These are phyloP conservation scores for Sanderia malayensis DNA, from an alignment of 30 jellyfish, hydroid and myxozoan species.

Conservation along the genomic window DNA sequence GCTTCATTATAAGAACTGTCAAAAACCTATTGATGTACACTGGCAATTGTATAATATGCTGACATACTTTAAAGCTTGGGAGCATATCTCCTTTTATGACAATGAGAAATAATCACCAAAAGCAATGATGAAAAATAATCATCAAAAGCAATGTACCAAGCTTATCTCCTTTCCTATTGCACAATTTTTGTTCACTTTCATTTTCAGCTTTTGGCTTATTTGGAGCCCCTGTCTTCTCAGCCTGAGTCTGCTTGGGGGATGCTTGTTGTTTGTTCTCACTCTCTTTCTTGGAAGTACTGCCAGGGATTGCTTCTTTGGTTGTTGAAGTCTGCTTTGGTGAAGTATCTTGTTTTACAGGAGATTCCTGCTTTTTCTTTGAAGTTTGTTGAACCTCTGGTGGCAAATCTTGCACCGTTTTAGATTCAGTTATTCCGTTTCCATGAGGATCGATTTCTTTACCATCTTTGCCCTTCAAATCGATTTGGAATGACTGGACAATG, in stretches of 20 bases:
- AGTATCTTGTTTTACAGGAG: not conserved
- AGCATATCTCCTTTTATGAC: too few species aligned
- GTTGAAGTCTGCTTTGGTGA: not conserved
- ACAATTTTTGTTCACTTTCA: not conserved
- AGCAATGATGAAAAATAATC: too few species aligned
- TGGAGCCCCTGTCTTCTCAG: not conserved
- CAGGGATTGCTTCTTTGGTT: not conserved
- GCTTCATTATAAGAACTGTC: too few species aligned
- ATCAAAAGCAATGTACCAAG: too few species aligned
- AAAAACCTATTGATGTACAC: too few species aligned
- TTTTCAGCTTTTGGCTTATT: not conserved
- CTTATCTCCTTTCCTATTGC: not conserved
- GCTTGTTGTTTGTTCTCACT: not conserved
- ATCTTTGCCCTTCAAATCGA: conserved; percentile 10
- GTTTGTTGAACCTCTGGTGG: conserved; percentile 11
- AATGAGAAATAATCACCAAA: too few species aligned
- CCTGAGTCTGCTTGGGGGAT: not conserved
- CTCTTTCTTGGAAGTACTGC: not conserved
- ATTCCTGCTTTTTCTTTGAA: not conserved
- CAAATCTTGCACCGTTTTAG: conserved; percentile 22
- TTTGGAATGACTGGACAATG: conserved; percentile 36
- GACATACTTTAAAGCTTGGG: too few species aligned
- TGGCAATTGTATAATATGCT: too few species aligned
- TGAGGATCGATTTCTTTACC: conserved; percentile 27
- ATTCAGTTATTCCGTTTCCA: conserved; percentile 12